Evolutionary conservation across 2,797 vertebrate species (phyloP), one percentile per base, ranked within the genome.

Genomic region (Podarcis lilfordi): DNA sequence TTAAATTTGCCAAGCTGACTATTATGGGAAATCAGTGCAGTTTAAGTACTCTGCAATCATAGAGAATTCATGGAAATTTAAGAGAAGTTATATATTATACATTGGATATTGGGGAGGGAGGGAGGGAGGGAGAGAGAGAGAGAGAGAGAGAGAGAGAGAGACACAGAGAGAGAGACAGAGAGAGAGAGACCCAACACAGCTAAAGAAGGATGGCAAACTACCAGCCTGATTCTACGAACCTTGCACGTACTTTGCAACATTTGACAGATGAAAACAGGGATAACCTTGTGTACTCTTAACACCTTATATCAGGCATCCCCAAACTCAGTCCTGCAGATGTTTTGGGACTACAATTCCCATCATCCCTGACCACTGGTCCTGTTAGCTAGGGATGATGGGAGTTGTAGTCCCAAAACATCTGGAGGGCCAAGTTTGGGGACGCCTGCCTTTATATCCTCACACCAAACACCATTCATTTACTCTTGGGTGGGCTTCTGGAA

Each of bases 1-100:
- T 93, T 94, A 95, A 86, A 94, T 94, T 95, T 95, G 5, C 87
- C 87, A 86, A 86, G 74, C 59, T 93, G 92, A 91, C 89, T 94
- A 90, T 88, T 88, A 91, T 92, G 85, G 90, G 80, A 91, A 95
- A 94, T 95, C 3, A 86, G 85, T 91, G 94, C 91, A 80, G 90
- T 91, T 93, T 93, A 94, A 94, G 93, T 50, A 84, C 29, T 92
- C 45, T 88, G 74, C 82, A 88, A 59, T 93, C 86, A 89, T 89
- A 86, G 86, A 90, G 88, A 95, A 91, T 90, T 93, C 71, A 81
- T 71, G 89, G 85, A 95, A 92, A 88, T 94, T 93, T 94, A 90
- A 79, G 86, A 21, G 87, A 81, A 50, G 45, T 91, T 86, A 93
- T 94, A 84, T 72, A 93, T 95, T 92, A 93, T 91, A 59, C 66